phyloP scores from a whole-genome alignment of 2,113 vertebrate species.

The Petroica traversi region DNA sequence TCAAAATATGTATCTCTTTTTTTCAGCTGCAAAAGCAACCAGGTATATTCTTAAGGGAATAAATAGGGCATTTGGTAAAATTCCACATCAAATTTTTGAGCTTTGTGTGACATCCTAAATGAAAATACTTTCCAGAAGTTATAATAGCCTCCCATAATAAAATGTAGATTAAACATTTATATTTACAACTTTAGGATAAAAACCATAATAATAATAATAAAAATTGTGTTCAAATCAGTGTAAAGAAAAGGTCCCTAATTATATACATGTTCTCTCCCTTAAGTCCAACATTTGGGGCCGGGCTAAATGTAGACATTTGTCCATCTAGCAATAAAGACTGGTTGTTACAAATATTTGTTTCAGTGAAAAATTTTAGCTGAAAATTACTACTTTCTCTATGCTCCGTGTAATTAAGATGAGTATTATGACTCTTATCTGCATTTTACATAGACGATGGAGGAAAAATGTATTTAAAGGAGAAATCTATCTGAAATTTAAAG shows the following conservation, averaged over 20 bases:
- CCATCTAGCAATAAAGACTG: background rate
- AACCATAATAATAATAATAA: background rate
- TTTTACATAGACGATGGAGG: background rate
- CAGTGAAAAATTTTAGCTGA: background rate
- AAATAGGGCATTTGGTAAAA: background rate
- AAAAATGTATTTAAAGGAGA: background rate
- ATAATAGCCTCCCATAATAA: background rate
- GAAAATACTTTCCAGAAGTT: background rate
- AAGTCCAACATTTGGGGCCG: background rate
- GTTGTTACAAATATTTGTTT: background rate
- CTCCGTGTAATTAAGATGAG: background rate
- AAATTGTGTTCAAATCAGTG: background rate
- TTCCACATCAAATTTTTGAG: background rate
- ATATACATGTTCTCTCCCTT: rapidly evolving
- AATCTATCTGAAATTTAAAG: background rate
- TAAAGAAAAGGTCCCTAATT: background rate
- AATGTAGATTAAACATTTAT: background rate
- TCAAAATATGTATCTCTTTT: background rate
- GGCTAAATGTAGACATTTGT: background rate
- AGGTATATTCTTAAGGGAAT: background rate
- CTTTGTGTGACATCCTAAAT: background rate
- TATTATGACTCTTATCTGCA: background rate
- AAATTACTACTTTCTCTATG: background rate
- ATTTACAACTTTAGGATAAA: background rate
- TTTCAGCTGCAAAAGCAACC: background rate